Evolutionary conservation across 1,140 invertebrate genomes (phyloP).

Genomic region (Drosophila tristis): DNA sequence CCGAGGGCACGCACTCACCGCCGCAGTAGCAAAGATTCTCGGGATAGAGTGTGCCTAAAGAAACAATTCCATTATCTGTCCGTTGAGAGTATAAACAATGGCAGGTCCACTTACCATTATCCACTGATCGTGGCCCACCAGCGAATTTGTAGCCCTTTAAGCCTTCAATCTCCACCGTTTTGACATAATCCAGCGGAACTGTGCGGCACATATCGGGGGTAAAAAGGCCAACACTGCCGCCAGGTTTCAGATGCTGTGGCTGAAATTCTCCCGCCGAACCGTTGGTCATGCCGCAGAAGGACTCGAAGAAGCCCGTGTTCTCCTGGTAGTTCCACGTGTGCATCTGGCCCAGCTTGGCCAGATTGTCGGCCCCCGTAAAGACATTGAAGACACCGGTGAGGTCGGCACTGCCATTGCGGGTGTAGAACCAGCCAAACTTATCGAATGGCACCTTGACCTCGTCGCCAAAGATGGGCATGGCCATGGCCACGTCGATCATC

Average conservation of each 20-base stretch:
- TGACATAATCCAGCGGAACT: slow-evolving; percentile 86
- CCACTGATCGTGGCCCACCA: slow-evolving; percentile 85
- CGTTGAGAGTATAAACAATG: too few species aligned
- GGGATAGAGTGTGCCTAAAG: slow-evolving; percentile 85
- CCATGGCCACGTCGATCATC: slow-evolving; percentile 88
- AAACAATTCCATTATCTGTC: slow-evolving; percentile 49
- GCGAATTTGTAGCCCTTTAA: slow-evolving; percentile 86
- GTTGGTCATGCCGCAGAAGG: slow-evolving; percentile 85
- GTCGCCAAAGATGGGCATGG: slow-evolving; percentile 85
- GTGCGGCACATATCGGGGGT: slow-evolving; percentile 89
- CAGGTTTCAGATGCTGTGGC: slow-evolving; percentile 86
- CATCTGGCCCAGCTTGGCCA: slow-evolving; percentile 87
- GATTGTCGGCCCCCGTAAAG: slow-evolving; percentile 87
- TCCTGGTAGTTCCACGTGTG: slow-evolving; percentile 89
- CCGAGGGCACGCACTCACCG: slow-evolving; percentile 89
- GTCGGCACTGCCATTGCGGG: slow-evolving; percentile 90
- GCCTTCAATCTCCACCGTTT: slow-evolving; percentile 85
- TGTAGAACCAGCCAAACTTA: slow-evolving; percentile 92
- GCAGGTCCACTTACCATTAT: slow-evolving; percentile 86
- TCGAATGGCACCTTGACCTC: slow-evolving; percentile 87
- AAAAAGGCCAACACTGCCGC: slow-evolving; percentile 87
- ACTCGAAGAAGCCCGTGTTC: slow-evolving; percentile 86
- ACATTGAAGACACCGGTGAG: slow-evolving; percentile 91
- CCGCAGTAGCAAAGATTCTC: slow-evolving; percentile 90
- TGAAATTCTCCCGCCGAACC: slow-evolving; percentile 92